phyloP scores from a whole-genome alignment of 1,140 invertebrate genomes.

The Pachyrhynchus sulphureomaculatus region DNA sequence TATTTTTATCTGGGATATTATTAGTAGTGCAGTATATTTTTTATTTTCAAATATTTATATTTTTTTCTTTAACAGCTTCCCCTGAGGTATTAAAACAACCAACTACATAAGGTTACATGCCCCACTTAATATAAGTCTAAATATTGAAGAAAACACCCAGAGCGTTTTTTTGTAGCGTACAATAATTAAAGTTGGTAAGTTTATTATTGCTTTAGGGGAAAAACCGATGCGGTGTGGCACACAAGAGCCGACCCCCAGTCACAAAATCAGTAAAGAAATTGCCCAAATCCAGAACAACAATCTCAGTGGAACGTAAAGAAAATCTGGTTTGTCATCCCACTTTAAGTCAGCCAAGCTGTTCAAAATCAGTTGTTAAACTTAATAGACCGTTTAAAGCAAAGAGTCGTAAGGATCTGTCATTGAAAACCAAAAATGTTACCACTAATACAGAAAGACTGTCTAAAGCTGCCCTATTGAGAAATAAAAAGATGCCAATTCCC shows the following conservation, averaged over 20 bases:
- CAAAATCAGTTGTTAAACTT: slow-evolving; percentile 21
- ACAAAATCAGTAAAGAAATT: slow-evolving; percentile 37
- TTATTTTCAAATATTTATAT: slow-evolving; percentile 4
- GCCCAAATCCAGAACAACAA: slow-evolving; percentile 18
- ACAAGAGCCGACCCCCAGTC: slow-evolving; percentile 36
- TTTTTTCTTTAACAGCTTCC: slow-evolving; percentile 26
- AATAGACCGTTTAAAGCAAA: slow-evolving; percentile 37
- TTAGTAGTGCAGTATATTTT: not conserved
- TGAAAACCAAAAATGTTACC: slow-evolving; percentile 36
- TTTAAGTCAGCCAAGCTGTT: slow-evolving; percentile 41
- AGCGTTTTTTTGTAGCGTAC: slow-evolving; percentile 7
- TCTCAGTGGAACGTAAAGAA: slow-evolving; percentile 43
- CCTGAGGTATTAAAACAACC: slow-evolving; percentile 18
- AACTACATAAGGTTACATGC: not conserved
- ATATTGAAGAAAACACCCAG: slow-evolving; percentile 17
- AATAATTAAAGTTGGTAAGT: slow-evolving; percentile 41
- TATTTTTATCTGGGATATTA: slow-evolving; percentile 1
- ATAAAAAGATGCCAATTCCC: slow-evolving; percentile 19
- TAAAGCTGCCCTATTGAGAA: slow-evolving; percentile 3
- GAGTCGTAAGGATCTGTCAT: slow-evolving; percentile 31
- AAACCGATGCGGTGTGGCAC: slow-evolving; percentile 33
- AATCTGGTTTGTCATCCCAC: slow-evolving; percentile 31
- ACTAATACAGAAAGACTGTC: slow-evolving; percentile 21
- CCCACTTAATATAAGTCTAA: not conserved
- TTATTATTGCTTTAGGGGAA: slow-evolving; percentile 45